Percentiles rank a stretch among this genome's conserved stretches.
Evolutionary conservation across 2,797 vertebrate species (phyloP).

Genomic region (Oreortyx pictus): DNA sequence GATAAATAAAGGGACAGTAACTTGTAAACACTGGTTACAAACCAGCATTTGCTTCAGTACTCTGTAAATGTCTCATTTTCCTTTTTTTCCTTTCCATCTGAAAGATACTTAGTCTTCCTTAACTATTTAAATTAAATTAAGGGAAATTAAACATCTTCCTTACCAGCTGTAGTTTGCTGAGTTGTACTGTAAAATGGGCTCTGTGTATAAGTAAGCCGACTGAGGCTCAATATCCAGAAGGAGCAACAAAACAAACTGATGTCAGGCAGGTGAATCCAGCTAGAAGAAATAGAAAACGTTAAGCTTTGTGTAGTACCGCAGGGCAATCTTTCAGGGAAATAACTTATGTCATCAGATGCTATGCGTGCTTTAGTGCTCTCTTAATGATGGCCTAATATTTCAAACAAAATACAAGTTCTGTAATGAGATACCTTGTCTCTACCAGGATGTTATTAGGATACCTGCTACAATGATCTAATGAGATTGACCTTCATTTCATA

Average conservation of each 20-base stretch:
- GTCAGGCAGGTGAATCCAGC: background rate
- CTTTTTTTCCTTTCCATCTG: background rate
- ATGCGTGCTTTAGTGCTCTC: constrained; percentile 24
- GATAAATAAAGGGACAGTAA: background rate
- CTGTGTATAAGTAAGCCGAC: background rate
- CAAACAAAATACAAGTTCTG: constrained; percentile 50
- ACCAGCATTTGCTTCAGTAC: background rate
- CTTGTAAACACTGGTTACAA: background rate
- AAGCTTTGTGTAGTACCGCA: background rate
- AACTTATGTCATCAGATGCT: background rate
- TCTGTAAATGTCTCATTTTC: background rate
- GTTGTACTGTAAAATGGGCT: background rate
- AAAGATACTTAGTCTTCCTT: background rate
- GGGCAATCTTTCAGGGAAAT: background rate
- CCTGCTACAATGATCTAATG: constrained; percentile 38
- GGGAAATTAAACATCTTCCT: background rate
- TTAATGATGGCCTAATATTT: constrained; percentile 41
- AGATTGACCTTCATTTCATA: constrained; percentile 63
- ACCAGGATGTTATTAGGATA: constrained; percentile 49
- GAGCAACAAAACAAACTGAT: background rate
- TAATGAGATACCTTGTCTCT: constrained; percentile 56
- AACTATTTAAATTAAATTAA: background rate
- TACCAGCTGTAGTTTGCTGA: background rate
- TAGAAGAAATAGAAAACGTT: background rate
- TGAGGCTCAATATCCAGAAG: background rate